A percentile compares a stretch with the other conserved stretches of the same genome.
Conservation (phyloP, 1,140 invertebrate genomes). For the Sminthurinus signatus region DNA sequence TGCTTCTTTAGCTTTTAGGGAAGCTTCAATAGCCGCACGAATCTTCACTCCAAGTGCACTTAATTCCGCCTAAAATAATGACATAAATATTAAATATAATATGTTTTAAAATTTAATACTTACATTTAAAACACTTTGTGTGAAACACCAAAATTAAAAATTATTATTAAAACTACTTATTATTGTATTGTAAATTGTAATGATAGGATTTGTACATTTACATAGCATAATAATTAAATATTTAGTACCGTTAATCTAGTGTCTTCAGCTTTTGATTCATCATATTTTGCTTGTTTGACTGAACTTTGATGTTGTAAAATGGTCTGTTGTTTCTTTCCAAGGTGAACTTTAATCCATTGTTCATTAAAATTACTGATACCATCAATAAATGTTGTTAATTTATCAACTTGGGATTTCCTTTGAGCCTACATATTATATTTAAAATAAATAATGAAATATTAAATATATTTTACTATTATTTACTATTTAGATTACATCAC, state of each 20-base stretch:
- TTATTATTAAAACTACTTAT: background rate
- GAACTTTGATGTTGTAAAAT: background rate
- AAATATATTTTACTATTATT: background rate
- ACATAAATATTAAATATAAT: background rate
- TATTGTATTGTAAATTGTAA: background rate
- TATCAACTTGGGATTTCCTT: conserved; percentile 2
- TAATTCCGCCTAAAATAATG: conserved; percentile 13
- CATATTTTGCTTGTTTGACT: conserved; percentile 11
- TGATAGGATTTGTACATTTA: no score
- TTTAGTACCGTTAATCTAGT: conserved; percentile 7
- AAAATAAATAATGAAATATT: background rate
- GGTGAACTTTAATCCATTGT: background rate
- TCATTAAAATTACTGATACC: background rate
- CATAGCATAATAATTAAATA: no score
- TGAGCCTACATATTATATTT: no score
- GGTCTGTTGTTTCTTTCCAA: background rate
- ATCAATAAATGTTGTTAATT: background rate
- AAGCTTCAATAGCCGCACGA: conserved; percentile 13
- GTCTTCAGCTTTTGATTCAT: conserved; percentile 13
- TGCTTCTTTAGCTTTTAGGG: conserved; percentile 19
- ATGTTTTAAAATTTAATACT: background rate
- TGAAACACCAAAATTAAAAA: background rate
- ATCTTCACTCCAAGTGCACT: conserved; percentile 7
- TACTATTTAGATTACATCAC: no score
- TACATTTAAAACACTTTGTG: background rate